phyloP scores from a whole-genome alignment of 1,140 invertebrate species.

The Nephotettix cincticeps region DNA sequence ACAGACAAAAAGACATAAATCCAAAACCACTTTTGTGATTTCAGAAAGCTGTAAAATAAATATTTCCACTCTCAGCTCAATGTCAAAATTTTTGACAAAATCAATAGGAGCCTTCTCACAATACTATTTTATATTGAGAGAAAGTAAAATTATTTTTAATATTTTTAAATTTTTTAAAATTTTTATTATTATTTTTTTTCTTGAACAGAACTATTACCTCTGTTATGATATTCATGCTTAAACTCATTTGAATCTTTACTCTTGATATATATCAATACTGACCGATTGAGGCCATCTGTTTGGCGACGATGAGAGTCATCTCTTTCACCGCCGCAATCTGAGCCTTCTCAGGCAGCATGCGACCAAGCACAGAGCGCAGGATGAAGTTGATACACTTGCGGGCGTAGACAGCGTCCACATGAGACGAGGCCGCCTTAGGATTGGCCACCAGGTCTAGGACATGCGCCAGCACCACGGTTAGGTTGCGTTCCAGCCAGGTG shows the following conservation, averaged over 20 bases:
- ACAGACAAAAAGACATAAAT: too few relatives aligned
- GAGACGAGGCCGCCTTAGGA: conserved; percentile 90
- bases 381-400: conserved; percentile 97
- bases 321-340: conserved; percentile 95
- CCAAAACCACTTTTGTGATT: too few relatives aligned
- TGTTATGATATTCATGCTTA: too few relatives aligned
- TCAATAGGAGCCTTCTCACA: too few relatives aligned
- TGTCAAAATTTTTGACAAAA: too few relatives aligned
- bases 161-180: neutral
- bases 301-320: conserved; percentile 86
- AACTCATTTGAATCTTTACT: too few relatives aligned
- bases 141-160: too few relatives aligned
- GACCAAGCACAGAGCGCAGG: conserved; percentile 84
- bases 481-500: conserved; percentile 91
- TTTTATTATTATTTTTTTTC: too few relatives aligned
- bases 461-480: conserved; percentile 82
- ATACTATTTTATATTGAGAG: too few relatives aligned
- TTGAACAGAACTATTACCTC: too few relatives aligned
- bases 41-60: too few relatives aligned
- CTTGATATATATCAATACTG: conserved; percentile 30
- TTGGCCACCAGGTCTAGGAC: conserved; percentile 90
- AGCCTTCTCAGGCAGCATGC: conserved; percentile 93
- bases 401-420: conserved; percentile 97
- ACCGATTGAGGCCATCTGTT: conserved; percentile 93
- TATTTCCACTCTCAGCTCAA: too few relatives aligned